Percentiles rank a stretch among this genome's conserved stretches.
phyloP scores from a whole-genome alignment of 37 sponge, comb jelly and placozoan species.

The Tethya wilhelma region DNA sequence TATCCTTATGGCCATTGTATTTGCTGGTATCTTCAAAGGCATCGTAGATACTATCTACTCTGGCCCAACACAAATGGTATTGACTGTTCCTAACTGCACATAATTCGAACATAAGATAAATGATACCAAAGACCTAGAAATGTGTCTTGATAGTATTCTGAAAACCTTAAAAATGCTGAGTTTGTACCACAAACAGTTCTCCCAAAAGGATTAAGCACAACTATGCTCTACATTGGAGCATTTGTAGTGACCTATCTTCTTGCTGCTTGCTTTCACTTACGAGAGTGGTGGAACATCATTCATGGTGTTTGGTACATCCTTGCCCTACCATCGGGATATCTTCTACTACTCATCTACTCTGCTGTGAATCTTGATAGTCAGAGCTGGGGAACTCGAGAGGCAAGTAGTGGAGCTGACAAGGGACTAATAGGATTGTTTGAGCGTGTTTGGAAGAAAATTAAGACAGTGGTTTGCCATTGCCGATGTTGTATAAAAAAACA shows the following conservation, averaged over 20 bases:
- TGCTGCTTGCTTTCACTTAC: conserved; percentile 74
- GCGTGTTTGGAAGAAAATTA: no score
- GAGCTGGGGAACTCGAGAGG: conserved; percentile 92
- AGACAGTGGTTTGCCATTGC: no score
- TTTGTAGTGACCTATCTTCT: conserved; percentile 50
- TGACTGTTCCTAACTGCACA: background rate
- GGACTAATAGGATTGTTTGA: conserved; percentile 14
- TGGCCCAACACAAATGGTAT: background rate
- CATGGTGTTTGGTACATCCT: conserved; percentile 87
- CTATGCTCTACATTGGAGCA: conserved; percentile 49
- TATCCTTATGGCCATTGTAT: conserved; percentile 72
- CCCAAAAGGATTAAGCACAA: no score
- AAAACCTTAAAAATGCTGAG: no score
- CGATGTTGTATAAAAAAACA: no score
- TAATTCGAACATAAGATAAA: background rate
- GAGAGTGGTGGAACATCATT: conserved; percentile 51
- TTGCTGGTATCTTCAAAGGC: conserved; percentile 55
- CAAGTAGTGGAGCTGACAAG: conserved; percentile 14
- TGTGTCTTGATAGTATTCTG: conserved; percentile 9
- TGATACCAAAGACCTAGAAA: background rate
- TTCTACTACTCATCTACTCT: conserved; percentile 88
- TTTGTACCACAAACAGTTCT: no score
- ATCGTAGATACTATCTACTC: conserved; percentile 27
- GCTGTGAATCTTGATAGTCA: conserved; percentile 77
- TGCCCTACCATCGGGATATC: conserved; percentile 86